Conservation (phyloP, 2,888 invertebrate genomes). For the Sialis fuliginosa region DNA sequence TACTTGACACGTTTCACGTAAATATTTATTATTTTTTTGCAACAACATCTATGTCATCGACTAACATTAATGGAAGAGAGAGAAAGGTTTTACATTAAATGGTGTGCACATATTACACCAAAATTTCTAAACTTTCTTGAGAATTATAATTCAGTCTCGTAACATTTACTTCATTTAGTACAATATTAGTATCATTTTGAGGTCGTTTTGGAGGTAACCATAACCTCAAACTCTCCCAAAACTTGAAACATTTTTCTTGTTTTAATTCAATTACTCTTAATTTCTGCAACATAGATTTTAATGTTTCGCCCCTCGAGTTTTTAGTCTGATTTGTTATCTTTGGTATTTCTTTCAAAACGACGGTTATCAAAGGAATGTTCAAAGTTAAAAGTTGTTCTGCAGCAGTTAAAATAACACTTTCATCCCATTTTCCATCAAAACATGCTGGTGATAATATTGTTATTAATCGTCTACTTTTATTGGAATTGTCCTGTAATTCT, state of each 20-base stretch:
- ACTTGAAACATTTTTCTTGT: constrained; percentile 34
- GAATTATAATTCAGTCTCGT: constrained; percentile 19
- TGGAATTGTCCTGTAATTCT: constrained; percentile 31
- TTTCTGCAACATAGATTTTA: constrained; percentile 27
- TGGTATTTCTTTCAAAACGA: constrained; percentile 27
- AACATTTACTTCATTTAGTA: constrained; percentile 11
- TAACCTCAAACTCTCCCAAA: constrained; percentile 46
- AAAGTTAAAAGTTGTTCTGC: constrained; percentile 27
- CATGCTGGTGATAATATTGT: constrained; percentile 29
- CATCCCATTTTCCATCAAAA: constrained; percentile 28
- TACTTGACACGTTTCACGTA: too few species aligned
- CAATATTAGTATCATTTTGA: constrained; percentile 5
- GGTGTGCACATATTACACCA: constrained; percentile 15
- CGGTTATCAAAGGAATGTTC: constrained; percentile 19
- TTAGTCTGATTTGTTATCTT: constrained; percentile 19
- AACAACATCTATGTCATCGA: too few species aligned
- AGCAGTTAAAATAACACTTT: constrained; percentile 22
- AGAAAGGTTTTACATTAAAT: background rate
- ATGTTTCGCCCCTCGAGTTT: constrained; percentile 30
- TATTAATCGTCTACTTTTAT: constrained; percentile 29
- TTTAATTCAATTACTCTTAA: constrained; percentile 34
- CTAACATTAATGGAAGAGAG: too few species aligned
- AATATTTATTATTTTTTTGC: too few species aligned
- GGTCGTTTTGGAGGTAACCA: constrained; percentile 35
- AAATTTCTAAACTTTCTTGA: constrained; percentile 18